Evolutionary conservation across 1,140 invertebrate species (phyloP).

Genomic region (Rhopalosiphum padi): DNA sequence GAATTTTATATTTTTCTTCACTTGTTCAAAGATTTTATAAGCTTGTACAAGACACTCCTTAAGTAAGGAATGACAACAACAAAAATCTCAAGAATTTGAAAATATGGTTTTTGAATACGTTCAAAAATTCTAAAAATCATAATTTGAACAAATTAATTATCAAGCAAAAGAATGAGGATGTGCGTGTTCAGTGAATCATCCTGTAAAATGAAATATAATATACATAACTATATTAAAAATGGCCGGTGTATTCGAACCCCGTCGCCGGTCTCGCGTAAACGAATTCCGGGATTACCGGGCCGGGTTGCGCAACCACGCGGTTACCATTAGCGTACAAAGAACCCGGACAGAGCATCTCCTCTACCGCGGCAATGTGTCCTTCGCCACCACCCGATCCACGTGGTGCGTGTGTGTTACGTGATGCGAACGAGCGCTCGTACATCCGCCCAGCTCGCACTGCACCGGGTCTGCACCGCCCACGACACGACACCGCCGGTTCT

Average conservation of each 20-base stretch:
- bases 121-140: no score
- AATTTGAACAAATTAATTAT: no score
- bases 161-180: no score
- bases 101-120: no score
- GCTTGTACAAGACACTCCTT: no score
- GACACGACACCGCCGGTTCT: background rate
- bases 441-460: background rate
- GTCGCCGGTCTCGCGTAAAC: background rate
- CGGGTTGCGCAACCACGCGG: background rate
- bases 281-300: background rate
- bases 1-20: no score
- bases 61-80: no score
- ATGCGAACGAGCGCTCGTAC: background rate
- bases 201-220: background rate
- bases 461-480: background rate
- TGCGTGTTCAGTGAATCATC: no score
- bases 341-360: slow-evolving; percentile 48
- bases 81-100: no score
- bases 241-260: background rate
- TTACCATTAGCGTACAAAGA: background rate
- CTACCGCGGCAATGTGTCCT: slow-evolving; percentile 25
- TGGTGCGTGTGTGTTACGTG: background rate
- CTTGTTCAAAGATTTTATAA: no score
- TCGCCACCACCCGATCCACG: background rate
- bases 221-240: background rate